Conservation (phyloP, 2,797 vertebrate species). For the Pteronotus mesoamericanus region DNA sequence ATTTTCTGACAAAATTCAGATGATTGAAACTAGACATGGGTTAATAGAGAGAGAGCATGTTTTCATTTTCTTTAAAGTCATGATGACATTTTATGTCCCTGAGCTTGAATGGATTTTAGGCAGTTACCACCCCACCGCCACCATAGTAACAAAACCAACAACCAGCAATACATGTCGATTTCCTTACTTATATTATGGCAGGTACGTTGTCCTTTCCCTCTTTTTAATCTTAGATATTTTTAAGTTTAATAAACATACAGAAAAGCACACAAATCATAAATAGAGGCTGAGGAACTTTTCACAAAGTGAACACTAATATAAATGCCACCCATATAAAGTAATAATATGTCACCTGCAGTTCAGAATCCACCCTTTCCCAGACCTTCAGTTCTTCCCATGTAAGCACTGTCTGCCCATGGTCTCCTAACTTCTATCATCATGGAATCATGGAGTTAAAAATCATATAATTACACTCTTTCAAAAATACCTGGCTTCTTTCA, state of each 20-base stretch:
- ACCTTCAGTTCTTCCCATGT: background rate
- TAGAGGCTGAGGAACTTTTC: background rate
- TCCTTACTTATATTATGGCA: background rate
- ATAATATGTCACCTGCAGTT: background rate
- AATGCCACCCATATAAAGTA: background rate
- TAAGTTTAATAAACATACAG: background rate
- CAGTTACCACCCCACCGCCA: background rate
- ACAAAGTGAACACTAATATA: background rate
- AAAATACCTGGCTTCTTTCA: background rate
- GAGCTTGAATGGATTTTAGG: background rate
- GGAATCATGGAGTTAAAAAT: background rate
- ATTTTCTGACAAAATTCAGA: background rate
- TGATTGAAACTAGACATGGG: background rate
- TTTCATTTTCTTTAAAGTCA: background rate
- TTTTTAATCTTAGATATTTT: background rate
- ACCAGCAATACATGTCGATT: background rate
- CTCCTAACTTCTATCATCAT: too few relatives aligned
- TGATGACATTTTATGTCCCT: background rate
- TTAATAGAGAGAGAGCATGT: background rate
- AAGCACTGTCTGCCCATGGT: background rate
- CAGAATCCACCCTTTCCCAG: too few relatives aligned
- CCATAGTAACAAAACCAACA: background rate
- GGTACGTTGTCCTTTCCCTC: background rate
- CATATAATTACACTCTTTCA: background rate
- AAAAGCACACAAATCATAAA: background rate